These are phyloP conservation scores for Carassius gibelio DNA, from an alignment of 2,113 vertebrate genomes.

Conservation along the genomic window DNA sequence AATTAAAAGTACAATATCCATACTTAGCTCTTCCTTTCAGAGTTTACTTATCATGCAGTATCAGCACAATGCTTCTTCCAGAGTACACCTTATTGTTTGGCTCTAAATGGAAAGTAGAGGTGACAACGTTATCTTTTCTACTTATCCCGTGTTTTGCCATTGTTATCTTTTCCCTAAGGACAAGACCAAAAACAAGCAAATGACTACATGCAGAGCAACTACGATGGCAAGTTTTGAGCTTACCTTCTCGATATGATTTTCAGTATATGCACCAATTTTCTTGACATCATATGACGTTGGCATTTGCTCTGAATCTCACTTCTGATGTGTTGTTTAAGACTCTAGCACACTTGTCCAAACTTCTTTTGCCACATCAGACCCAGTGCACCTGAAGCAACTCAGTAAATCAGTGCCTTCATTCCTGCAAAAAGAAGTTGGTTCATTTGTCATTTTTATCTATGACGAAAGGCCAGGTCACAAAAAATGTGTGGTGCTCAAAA, in stretches of 20 bases:
- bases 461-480: not conserved
- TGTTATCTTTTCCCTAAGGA: slow-evolving; percentile 32
- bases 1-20: not conserved
- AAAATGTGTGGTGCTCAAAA: not conserved
- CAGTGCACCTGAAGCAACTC: slow-evolving; percentile 87
- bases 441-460: not conserved
- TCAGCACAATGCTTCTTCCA: slow-evolving; percentile 8
- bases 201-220: slow-evolving; percentile 25
- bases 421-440: slow-evolving; percentile 83
- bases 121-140: slow-evolving; percentile 12
- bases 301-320: slow-evolving; percentile 26
- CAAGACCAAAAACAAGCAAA: slow-evolving; percentile 30
- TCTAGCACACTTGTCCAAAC: slow-evolving; percentile 74
- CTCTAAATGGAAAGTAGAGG: slow-evolving; percentile 26
- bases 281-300: not conserved
- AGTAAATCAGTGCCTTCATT: slow-evolving; percentile 93
- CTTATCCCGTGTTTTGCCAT: slow-evolving; percentile 4
- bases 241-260: not conserved
- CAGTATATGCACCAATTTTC: not conserved
- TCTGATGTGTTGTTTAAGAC: slow-evolving; percentile 65
- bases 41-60: not conserved
- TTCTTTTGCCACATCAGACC: slow-evolving; percentile 75
- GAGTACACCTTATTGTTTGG: slow-evolving; percentile 18
- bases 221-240: slow-evolving; percentile 20
- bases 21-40: not conserved